Percentiles rank a stretch among this genome's conserved stretches.
These are phyloP conservation scores for Drosophila virilis DNA, from an alignment of 1,140 invertebrate species.

Conservation along the genomic window DNA sequence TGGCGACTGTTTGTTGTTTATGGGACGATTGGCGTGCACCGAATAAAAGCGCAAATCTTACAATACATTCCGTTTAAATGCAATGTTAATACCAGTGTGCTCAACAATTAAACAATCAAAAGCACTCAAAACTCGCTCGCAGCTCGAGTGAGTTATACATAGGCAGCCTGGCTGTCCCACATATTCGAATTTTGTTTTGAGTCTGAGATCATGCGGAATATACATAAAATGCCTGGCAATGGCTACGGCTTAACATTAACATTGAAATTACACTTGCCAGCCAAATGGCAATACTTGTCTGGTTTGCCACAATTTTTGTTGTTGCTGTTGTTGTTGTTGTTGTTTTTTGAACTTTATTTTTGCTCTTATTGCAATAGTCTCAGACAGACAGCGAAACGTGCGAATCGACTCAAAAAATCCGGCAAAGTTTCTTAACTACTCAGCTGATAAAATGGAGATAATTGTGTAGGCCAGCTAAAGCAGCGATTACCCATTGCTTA, in stretches of 20 bases:
- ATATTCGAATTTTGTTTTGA: conserved; percentile 21
- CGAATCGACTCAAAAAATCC: conserved; percentile 49
- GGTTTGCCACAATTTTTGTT: conserved; percentile 25
- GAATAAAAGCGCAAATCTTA: conserved; percentile 66
- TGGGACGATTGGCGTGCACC: conserved; percentile 57
- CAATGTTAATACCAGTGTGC: conserved; percentile 40
- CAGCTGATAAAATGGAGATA: conserved; percentile 56
- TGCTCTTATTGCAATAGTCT: conserved; percentile 55
- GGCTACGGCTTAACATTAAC: conserved; percentile 62
- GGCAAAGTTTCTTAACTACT: conserved; percentile 24
- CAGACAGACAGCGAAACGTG: conserved; percentile 67
- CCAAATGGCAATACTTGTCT: conserved; percentile 33
- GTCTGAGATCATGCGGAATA: conserved; percentile 31
- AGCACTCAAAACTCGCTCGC: conserved; percentile 61
- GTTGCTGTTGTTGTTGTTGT: not conserved
- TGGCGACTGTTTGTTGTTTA: conserved; percentile 40
- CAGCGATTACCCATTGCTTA: conserved; percentile 48
- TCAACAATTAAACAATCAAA: conserved; percentile 43
- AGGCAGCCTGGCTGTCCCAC: conserved; percentile 5
- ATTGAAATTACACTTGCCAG: conserved; percentile 47
- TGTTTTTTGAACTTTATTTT: conserved; percentile 12
- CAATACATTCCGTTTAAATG: conserved; percentile 59
- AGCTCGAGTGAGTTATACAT: conserved; percentile 36
- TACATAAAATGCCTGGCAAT: conserved; percentile 54
- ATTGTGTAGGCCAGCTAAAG: conserved; percentile 46